Evolutionary conservation across 2,113 vertebrate genomes (phyloP).

Genomic region (Phasianus colchicus): DNA sequence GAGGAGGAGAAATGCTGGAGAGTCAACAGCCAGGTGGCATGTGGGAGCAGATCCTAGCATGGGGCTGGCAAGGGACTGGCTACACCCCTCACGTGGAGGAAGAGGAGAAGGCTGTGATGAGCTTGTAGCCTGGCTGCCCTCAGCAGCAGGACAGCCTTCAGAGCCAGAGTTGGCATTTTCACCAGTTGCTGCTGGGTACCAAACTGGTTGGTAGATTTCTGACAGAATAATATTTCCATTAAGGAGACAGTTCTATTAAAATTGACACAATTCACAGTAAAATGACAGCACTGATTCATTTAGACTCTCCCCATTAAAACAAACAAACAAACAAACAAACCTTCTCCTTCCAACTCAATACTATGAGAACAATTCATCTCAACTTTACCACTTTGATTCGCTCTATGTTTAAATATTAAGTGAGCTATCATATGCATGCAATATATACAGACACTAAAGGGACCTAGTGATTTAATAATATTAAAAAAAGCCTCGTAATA

Average conservation of each 20-base stretch:
- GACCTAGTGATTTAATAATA: not conserved
- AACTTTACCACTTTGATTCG: not conserved
- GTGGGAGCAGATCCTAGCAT: not conserved
- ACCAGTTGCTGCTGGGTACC: conserved; percentile 29
- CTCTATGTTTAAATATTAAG: not conserved
- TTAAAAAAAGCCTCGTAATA: not conserved
- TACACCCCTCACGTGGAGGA: not conserved
- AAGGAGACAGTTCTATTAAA: conserved; percentile 45
- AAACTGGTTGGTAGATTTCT: conserved; percentile 52
- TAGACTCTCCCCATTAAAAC: conserved; percentile 5
- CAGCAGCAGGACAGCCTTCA: not conserved
- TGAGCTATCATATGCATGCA: not conserved
- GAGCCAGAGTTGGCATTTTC: conserved; percentile 34
- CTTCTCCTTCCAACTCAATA: not conserved
- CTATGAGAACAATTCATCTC: not conserved
- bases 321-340: not conserved
- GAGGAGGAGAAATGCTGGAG: not conserved
- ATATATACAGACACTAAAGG: not conserved
- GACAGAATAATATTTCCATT: conserved; percentile 44
- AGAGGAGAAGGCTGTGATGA: not conserved
- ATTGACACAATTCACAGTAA: conserved; percentile 50
- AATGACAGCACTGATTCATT: conserved; percentile 38
- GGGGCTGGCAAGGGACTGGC: not conserved
- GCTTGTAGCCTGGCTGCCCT: not conserved
- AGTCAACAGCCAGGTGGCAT: rapidly evolving